Evolutionary conservation across 2,888 invertebrate species (phyloP).

Genomic region (Hemaris fuciformis): DNA sequence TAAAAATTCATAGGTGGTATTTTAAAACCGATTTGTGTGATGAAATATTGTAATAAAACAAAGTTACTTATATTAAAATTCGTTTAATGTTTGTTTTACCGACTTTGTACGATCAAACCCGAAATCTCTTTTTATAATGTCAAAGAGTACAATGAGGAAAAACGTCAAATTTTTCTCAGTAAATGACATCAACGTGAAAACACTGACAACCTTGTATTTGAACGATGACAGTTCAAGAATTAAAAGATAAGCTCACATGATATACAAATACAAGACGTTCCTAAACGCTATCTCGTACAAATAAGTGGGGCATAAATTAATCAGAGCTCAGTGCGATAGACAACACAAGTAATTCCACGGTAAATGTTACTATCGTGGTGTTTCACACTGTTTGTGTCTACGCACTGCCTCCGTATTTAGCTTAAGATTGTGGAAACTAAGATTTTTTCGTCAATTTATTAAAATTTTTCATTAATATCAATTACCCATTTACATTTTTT

Average conservation of each 20-base stretch:
- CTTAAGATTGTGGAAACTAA: neutral
- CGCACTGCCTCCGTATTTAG: conserved; percentile 56
- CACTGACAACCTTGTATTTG: conserved; percentile 13
- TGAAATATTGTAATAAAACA: too few species aligned
- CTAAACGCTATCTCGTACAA: conserved; percentile 71
- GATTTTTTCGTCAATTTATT: too few species aligned
- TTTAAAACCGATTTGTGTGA: too few species aligned
- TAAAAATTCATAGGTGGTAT: too few species aligned
- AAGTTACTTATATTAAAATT: too few species aligned
- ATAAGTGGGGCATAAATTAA: conserved; percentile 75
- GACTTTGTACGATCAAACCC: too few species aligned
- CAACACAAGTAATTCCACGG: conserved; percentile 68
- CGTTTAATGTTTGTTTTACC: too few species aligned
- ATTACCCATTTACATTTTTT: too few species aligned
- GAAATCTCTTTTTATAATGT: neutral
- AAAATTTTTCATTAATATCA: too few species aligned
- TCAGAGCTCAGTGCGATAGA: conserved; percentile 69
- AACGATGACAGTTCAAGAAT: conserved; percentile 74
- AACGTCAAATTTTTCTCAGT: neutral
- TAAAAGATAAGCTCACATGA: conserved; percentile 76
- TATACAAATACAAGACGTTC: conserved; percentile 71
- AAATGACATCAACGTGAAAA: neutral
- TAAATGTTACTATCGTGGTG: conserved; percentile 68
- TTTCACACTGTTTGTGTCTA: conserved; percentile 29
- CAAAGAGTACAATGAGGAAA: neutral